Percentiles rank a stretch among this genome's conserved stretches.
Conservation (phyloP, 2,797 vertebrate genomes). For the Trematomus bernacchii region DNA sequence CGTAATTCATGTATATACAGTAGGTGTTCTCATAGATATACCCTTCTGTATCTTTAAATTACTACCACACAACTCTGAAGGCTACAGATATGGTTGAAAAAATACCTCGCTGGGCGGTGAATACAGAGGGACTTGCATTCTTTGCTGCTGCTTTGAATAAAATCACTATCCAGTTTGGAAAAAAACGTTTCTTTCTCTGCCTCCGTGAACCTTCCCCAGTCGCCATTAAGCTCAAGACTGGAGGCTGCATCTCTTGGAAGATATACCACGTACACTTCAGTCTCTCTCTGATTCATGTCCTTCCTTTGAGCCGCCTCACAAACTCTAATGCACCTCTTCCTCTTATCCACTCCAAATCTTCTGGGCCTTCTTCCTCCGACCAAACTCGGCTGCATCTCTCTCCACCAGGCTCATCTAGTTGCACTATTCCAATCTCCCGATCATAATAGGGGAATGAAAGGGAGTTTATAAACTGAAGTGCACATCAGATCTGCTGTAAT, state of each 20-base stretch:
- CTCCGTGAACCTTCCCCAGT: background rate
- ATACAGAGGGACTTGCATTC: constrained; percentile 10
- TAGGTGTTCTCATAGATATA: constrained; percentile 22
- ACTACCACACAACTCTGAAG: constrained; percentile 33
- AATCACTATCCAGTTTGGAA: constrained; percentile 22
- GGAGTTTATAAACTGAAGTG: constrained; percentile 85
- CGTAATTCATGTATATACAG: constrained; percentile 21
- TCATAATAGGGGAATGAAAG: constrained; percentile 85
- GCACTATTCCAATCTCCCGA: constrained; percentile 75
- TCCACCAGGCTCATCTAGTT: constrained; percentile 49
- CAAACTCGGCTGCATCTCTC: constrained; percentile 13
- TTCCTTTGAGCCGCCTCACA: constrained; percentile 1
- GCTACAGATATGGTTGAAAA: constrained; percentile 32
- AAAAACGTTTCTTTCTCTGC: constrained; percentile 18
- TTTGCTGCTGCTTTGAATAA: constrained; percentile 39
- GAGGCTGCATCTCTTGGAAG: constrained; percentile 26
- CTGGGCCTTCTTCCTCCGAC: background rate
- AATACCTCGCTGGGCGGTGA: constrained; percentile 3
- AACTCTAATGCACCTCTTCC: background rate
- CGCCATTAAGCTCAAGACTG: constrained; percentile 12
- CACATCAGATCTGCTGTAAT: constrained; percentile 86
- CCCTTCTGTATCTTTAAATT: constrained; percentile 45
- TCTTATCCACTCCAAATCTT: constrained; percentile 9
- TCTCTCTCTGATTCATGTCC: constrained; percentile 13
- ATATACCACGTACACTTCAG: constrained; percentile 28